These are phyloP conservation scores for Sicus ferrugineus DNA, from an alignment of 2,888 invertebrate species.

Conservation along the genomic window DNA sequence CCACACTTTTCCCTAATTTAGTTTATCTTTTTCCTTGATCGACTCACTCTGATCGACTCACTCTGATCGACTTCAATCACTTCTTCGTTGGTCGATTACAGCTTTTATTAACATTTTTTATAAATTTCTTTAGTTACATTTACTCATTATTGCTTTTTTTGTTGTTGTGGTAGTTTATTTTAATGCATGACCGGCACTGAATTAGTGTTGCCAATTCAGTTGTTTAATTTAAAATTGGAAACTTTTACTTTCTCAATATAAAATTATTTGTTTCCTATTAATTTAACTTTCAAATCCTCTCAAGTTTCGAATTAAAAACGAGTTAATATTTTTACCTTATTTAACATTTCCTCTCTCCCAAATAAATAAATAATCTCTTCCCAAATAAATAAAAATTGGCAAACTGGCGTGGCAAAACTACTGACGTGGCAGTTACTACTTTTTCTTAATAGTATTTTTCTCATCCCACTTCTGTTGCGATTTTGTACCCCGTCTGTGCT, in stretches of 20 bases:
- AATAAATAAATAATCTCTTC: constrained; percentile 21
- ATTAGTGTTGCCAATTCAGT: constrained; percentile 23
- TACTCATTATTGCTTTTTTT: not conserved
- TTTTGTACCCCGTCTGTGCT: constrained; percentile 43
- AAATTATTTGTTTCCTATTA: not conserved
- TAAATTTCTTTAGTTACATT: not conserved
- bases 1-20: not conserved
- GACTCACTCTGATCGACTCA: constrained; percentile 28
- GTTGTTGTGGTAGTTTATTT: constrained; percentile 10
- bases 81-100: constrained; percentile 26
- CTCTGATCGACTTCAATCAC: constrained; percentile 32
- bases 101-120: not conserved
- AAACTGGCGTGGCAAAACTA: constrained; percentile 20
- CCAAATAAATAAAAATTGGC: constrained; percentile 35
- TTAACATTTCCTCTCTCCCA: constrained; percentile 4
- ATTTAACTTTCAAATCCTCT: not conserved
- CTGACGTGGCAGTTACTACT: constrained; percentile 9
- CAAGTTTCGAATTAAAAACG: not conserved
- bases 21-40: not conserved
- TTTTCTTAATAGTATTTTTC: not conserved
- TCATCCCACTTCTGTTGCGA: constrained; percentile 15
- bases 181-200: constrained; percentile 13
- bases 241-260: constrained; percentile 23
- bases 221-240: constrained; percentile 8
- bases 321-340: not conserved